Conservation (phyloP, 2,113 vertebrate genomes). For the Megatriorchis doriae region DNA sequence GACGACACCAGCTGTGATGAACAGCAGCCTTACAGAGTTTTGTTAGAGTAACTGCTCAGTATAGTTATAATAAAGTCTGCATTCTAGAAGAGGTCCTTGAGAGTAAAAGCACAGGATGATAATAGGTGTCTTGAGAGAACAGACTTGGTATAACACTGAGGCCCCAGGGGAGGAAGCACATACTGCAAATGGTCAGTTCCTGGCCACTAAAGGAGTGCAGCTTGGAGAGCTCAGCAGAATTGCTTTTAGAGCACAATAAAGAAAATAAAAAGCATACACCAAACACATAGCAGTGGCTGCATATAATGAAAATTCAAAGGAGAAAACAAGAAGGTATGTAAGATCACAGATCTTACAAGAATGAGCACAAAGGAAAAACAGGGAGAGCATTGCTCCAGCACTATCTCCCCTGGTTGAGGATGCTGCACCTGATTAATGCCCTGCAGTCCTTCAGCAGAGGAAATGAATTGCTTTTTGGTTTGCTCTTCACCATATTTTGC, state of each 20-base stretch:
- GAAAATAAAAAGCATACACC: neutral
- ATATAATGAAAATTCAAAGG: neutral
- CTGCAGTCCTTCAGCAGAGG: neutral
- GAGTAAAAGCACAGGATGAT: neutral
- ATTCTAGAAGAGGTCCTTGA: neutral
- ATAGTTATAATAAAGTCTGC: neutral
- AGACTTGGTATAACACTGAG: neutral
- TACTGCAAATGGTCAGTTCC: neutral
- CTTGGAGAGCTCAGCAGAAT: neutral
- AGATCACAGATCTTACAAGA: neutral
- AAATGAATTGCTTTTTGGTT: neutral
- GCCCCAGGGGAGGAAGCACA: neutral
- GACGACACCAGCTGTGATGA: neutral
- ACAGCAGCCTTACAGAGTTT: neutral
- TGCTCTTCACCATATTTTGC: neutral
- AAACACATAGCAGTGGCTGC: neutral
- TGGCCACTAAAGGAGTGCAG: neutral
- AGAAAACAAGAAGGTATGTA: neutral
- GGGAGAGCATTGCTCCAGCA: neutral
- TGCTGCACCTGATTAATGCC: neutral
- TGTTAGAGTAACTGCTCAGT: neutral
- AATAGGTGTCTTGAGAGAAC: neutral
- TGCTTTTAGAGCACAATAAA: neutral
- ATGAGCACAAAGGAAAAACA: neutral
- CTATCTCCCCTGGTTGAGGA: neutral